A percentile compares a stretch with the other conserved stretches of the same genome.
These are phyloP conservation scores for Crenichthys baileyi DNA, from an alignment of 2,797 vertebrate species.

Conservation along the genomic window DNA sequence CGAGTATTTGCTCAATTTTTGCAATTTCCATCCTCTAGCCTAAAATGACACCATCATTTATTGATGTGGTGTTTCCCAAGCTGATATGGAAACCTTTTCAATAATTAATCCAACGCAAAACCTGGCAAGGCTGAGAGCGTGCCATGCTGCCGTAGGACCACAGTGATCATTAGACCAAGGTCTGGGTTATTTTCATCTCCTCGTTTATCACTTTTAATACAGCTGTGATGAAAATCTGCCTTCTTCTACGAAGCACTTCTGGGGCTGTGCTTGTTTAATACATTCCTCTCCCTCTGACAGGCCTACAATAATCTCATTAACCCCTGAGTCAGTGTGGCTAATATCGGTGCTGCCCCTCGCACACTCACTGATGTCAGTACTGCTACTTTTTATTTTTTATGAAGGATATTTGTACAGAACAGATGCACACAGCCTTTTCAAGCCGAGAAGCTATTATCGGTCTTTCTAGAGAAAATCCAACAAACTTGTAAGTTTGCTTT, in stretches of 20 bases:
- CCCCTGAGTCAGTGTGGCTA: slow-evolving; percentile 56
- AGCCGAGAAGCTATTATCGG: background rate
- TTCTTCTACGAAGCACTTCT: slow-evolving; percentile 64
- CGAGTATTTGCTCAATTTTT: slow-evolving; percentile 52
- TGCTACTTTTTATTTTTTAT: slow-evolving; percentile 5
- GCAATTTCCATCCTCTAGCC: slow-evolving; percentile 60
- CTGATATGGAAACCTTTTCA: slow-evolving; percentile 78
- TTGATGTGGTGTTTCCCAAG: slow-evolving; percentile 80
- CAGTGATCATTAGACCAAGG: slow-evolving; percentile 63
- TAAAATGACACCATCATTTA: slow-evolving; percentile 77
- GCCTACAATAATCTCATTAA: slow-evolving; percentile 67
- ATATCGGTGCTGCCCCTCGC: slow-evolving; percentile 37
- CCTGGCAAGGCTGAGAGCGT: slow-evolving; percentile 32
- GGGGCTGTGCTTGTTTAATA: slow-evolving; percentile 64
- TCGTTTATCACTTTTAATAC: slow-evolving; percentile 76
- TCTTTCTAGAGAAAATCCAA: background rate
- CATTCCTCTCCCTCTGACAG: slow-evolving; percentile 60
- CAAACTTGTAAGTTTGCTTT: background rate
- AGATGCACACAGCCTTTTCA: background rate
- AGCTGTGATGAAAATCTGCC: slow-evolving; percentile 59
- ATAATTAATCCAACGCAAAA: slow-evolving; percentile 75
- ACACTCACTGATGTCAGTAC: slow-evolving; percentile 6
- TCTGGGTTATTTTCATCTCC: slow-evolving; percentile 67
- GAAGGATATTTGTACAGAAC: background rate
- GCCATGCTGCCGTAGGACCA: slow-evolving; percentile 50